Evolutionary conservation across 2,888 invertebrate genomes (phyloP), one percentile per base, ranked within the genome.

Genomic region (Onthophagus sagittarius): DNA sequence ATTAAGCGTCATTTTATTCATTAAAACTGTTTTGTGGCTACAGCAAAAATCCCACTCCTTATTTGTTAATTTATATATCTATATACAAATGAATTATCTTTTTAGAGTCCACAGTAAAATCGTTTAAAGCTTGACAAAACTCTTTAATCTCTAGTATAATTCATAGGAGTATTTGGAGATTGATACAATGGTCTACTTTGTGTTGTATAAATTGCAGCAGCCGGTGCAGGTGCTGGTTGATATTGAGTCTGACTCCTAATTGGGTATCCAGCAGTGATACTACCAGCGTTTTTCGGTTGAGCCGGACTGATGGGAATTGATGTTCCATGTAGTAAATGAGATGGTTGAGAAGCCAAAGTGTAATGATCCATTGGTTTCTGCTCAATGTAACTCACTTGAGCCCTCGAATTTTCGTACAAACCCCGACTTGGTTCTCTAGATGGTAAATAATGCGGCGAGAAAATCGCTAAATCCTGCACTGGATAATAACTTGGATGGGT

Each of bases 181-280:
- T 84, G 85, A 77, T 85, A 85, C 72, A 85, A 74, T 0, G 85
- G 84, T 53, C 85, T 79, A 74, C 81, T 83, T 74, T 84, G 85
- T 7, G 84, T 79, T 1, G 85, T 85, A 73, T 85, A 85, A 67
- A 85, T 75, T 0, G 85, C 81, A 31, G 85, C 79, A 6, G 82
- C 81, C 0, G 82, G 78, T 4, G 83, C 81, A 15, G 81, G 81
- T 23, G 78, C 79, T 73, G 81, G 83, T 73, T 85, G 83, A 70
- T 84, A 83, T 73, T 85, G 88, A 77, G 89, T 89, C 75, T 89
- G 88, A 73, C 90, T 90, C 77, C 93, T 89, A 0, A 94, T 93
- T 0, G 94, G 94, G 87, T 94, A 95, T 1, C 94, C 94, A 75
- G 94, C 92, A 0, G 94, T 93, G 75, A 95, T 95, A 80, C 94